These are phyloP conservation scores for Spatulosminthurus flaviceps DNA, from an alignment of 2,888 invertebrate genomes.

Conservation along the genomic window DNA sequence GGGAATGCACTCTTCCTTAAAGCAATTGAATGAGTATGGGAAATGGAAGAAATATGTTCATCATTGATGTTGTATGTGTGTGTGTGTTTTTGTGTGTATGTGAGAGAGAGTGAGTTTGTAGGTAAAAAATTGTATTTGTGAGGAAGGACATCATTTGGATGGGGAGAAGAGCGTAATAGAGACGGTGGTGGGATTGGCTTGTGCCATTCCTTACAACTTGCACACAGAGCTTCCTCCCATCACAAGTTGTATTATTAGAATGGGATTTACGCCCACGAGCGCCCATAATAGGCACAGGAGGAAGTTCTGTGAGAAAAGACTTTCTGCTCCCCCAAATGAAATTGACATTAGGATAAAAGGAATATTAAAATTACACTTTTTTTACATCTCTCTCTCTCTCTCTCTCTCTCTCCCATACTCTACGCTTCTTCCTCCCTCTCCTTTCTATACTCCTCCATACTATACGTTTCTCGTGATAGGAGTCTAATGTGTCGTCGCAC, in stretches of 20 bases:
- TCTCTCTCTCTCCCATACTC: not conserved
- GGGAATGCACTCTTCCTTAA: too few species aligned
- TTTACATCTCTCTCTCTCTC: not conserved
- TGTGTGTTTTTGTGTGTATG: too few species aligned
- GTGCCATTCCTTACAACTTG: not conserved
- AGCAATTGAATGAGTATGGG: too few species aligned
- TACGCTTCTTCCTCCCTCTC: not conserved
- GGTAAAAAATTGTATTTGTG: too few species aligned
- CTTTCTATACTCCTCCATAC: too few species aligned
- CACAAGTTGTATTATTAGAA: constrained; percentile 35
- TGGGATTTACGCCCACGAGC: constrained; percentile 33
- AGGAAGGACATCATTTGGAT: too few species aligned
- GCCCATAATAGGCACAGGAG: constrained; percentile 24
- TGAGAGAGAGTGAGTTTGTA: too few species aligned
- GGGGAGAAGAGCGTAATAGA: not conserved
- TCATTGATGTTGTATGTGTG: too few species aligned
- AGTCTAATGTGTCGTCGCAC: too few species aligned
- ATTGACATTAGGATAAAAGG: constrained; percentile 14
- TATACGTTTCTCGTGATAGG: too few species aligned
- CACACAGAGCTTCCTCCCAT: not conserved
- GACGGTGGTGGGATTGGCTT: not conserved
- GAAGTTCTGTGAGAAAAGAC: not conserved
- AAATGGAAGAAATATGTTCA: too few species aligned
- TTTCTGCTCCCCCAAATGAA: constrained; percentile 9
- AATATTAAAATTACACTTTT: constrained; percentile 12